Evolutionary conservation across 2,113 vertebrate genomes (phyloP).

Genomic region (Cnemophilus loriae): DNA sequence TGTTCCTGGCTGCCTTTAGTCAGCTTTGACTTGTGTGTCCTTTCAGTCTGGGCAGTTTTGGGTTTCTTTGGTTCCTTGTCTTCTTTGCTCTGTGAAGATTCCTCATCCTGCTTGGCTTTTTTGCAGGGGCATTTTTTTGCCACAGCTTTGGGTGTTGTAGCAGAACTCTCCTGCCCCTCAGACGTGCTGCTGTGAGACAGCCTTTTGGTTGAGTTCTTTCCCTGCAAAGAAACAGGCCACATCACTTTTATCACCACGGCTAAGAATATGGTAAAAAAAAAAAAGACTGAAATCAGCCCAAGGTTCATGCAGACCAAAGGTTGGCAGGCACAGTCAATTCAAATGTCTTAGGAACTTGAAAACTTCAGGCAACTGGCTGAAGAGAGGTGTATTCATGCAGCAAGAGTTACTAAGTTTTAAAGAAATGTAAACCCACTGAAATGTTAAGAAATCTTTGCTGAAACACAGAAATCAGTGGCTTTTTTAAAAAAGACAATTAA

Average conservation of each 20-base stretch:
- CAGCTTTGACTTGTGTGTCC: background rate
- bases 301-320: background rate
- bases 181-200: background rate
- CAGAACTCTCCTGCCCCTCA: background rate
- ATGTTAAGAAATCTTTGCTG: background rate
- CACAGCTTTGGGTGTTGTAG: background rate
- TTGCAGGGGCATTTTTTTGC: conserved; percentile 52
- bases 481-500: background rate
- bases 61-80: background rate
- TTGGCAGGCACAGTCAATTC: background rate
- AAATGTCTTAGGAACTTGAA: background rate
- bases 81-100: background rate
- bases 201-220: conserved; percentile 27
- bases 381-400: background rate
- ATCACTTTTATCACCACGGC: background rate
- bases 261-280: background rate
- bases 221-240: conserved; percentile 34
- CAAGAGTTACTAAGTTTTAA: background rate
- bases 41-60: background rate
- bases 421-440: background rate
- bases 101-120: conserved; percentile 35
- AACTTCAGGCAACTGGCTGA: background rate
- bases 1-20: background rate
- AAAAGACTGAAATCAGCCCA: background rate
- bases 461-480: background rate